A percentile compares a stretch with the other conserved stretches of the same genome.
Conservation (phyloP, 2,797 vertebrate genomes). For the Botia kubotai region DNA sequence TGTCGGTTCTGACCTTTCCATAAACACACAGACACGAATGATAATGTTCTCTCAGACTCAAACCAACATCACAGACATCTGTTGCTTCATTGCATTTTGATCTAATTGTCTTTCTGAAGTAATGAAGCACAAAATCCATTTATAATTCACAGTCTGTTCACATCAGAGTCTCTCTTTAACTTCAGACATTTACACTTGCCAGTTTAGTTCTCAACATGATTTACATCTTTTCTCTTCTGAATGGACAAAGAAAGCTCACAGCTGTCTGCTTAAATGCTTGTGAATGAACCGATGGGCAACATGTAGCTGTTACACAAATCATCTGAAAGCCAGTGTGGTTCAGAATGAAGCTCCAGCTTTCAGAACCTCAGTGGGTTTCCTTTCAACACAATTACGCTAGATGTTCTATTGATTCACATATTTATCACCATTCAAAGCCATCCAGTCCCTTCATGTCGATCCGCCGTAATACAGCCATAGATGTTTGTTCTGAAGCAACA, state of each 20-base stretch:
- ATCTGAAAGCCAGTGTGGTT: constrained; percentile 14
- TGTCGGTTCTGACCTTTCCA: constrained; percentile 52
- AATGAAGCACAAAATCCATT: constrained; percentile 58
- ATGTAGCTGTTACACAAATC: constrained; percentile 31
- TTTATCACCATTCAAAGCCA: not conserved
- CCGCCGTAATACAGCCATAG: too few relatives aligned
- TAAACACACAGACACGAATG: constrained; percentile 36
- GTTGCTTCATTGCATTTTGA: constrained; percentile 57
- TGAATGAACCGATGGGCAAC: constrained; percentile 12
- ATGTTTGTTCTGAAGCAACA: not conserved
- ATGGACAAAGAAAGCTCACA: not conserved
- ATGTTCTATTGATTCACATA: not conserved
- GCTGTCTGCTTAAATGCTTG: not conserved
- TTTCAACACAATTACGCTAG: constrained; percentile 31
- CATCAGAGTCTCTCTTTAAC: constrained; percentile 18
- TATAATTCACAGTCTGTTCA: constrained; percentile 43
- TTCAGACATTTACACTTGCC: constrained; percentile 41
- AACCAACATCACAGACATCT: constrained; percentile 46
- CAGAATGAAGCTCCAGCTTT: constrained; percentile 13
- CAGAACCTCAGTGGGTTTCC: constrained; percentile 16
- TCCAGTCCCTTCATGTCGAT: not conserved
- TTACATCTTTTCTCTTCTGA: constrained; percentile 1
- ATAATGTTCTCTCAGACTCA: constrained; percentile 21
- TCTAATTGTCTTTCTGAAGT: constrained; percentile 56
- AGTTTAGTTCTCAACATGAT: constrained; percentile 46